These are phyloP conservation scores for Circaetus cinerascens DNA, from an alignment of 2,113 vertebrate species.

Conservation along the genomic window DNA sequence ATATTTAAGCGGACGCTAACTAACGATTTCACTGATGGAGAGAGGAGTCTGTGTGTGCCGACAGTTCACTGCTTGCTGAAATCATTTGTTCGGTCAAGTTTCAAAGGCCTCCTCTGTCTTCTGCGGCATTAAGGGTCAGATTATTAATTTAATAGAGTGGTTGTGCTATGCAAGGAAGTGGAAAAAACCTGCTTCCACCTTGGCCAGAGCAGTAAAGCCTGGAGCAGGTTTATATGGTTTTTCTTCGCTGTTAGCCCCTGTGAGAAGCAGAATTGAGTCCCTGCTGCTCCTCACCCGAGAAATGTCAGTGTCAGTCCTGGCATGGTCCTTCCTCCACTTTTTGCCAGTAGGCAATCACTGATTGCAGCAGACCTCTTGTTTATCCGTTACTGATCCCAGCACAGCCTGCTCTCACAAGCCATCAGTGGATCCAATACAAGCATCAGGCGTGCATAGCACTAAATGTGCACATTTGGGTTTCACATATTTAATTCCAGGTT, in stretches of 20 bases:
- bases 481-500: background rate
- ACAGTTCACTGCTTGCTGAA: constrained; percentile 1
- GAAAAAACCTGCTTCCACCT: constrained; percentile 8
- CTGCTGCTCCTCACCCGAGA: background rate
- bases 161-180: background rate
- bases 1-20: background rate
- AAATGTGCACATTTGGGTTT: background rate
- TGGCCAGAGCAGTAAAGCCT: background rate
- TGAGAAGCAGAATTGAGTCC: background rate
- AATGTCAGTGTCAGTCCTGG: background rate
- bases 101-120: constrained; percentile 23
- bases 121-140: fast-evolving
- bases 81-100: constrained; percentile 21
- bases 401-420: background rate
- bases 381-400: background rate
- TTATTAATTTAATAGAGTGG: constrained; percentile 19
- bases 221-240: background rate
- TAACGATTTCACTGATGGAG: background rate
- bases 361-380: background rate
- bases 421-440: background rate
- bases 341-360: background rate
- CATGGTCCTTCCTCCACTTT: background rate
- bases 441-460: background rate
- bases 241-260: background rate
- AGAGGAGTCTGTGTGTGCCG: background rate